phyloP scores from a whole-genome alignment of 1,140 invertebrate genomes.

The Micrasema minimum region DNA sequence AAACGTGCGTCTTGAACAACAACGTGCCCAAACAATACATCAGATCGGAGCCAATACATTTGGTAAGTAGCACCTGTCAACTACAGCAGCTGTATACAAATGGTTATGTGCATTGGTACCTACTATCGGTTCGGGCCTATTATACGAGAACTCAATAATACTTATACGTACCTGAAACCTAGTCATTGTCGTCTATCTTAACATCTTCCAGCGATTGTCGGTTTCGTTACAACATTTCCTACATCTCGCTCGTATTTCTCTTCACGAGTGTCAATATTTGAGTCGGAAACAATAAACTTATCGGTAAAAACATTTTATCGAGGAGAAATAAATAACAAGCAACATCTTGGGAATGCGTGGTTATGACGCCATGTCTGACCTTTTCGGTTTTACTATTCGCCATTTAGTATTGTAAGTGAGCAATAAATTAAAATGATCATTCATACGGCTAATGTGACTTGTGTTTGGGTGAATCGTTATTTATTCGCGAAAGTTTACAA shows the following conservation, averaged over 20 bases:
- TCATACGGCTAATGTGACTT: too few relatives aligned
- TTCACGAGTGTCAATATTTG: slow-evolving; percentile 10
- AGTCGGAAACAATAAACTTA: slow-evolving; percentile 10
- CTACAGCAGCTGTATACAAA: slow-evolving; percentile 7
- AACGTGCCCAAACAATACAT: slow-evolving; percentile 6
- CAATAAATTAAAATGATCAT: too few relatives aligned
- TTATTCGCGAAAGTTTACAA: too few relatives aligned
- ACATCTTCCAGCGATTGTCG: too few relatives aligned
- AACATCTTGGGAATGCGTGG: slow-evolving; percentile 3
- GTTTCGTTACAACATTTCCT: too few relatives aligned
- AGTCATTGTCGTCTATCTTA: too few relatives aligned
- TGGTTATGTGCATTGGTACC: too few relatives aligned
- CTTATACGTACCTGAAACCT: too few relatives aligned
- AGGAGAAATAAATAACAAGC: slow-evolving; percentile 3
- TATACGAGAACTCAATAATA: too few relatives aligned
- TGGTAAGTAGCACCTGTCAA: slow-evolving; percentile 22
- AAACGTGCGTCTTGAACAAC: background rate
- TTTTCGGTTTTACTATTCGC: slow-evolving; percentile 18
- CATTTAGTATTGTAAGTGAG: background rate
- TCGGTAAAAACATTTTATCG: background rate
- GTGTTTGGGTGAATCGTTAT: too few relatives aligned
- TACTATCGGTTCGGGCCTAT: too few relatives aligned
- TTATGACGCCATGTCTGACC: slow-evolving; percentile 30
- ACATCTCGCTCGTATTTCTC: background rate
- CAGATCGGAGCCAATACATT: slow-evolving; percentile 20